These are phyloP conservation scores for Sorex araneus DNA, from an alignment of 2,113 vertebrate genomes.

Conservation along the genomic window DNA sequence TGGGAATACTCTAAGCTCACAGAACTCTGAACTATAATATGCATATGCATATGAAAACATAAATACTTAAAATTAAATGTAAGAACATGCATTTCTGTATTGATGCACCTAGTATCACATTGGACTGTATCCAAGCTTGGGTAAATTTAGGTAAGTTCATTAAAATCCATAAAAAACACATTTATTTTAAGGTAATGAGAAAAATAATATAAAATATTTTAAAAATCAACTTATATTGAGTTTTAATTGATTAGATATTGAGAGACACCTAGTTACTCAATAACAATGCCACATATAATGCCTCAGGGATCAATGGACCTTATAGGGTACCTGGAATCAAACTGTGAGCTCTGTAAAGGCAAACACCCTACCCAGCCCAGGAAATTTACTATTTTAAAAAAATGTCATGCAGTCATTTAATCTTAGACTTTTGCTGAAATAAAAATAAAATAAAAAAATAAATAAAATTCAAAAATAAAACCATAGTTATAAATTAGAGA, in stretches of 20 bases:
- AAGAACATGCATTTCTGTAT: background rate
- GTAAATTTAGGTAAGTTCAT: constrained; percentile 2
- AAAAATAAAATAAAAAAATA: no score
- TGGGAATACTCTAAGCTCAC: background rate
- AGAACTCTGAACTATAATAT: background rate
- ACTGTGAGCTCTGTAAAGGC: no score
- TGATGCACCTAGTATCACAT: background rate
- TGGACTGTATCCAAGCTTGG: background rate
- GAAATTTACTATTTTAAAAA: background rate
- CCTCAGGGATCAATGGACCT: no score
- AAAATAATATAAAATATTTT: background rate
- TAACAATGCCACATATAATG: no score
- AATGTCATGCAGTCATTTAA: constrained; percentile 1
- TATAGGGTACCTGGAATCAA: no score
- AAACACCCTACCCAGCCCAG: no score
- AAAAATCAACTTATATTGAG: no score
- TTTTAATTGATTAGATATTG: no score
- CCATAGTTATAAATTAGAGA: background rate
- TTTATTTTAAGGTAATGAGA: background rate
- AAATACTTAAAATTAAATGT: background rate
- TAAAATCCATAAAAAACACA: background rate
- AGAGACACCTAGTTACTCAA: no score
- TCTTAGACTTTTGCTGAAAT: background rate
- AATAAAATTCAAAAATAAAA: no score
- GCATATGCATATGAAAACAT: background rate